These are phyloP conservation scores for Platysternon megacephalum DNA, from an alignment of 2,113 vertebrate genomes.

Conservation along the genomic window DNA sequence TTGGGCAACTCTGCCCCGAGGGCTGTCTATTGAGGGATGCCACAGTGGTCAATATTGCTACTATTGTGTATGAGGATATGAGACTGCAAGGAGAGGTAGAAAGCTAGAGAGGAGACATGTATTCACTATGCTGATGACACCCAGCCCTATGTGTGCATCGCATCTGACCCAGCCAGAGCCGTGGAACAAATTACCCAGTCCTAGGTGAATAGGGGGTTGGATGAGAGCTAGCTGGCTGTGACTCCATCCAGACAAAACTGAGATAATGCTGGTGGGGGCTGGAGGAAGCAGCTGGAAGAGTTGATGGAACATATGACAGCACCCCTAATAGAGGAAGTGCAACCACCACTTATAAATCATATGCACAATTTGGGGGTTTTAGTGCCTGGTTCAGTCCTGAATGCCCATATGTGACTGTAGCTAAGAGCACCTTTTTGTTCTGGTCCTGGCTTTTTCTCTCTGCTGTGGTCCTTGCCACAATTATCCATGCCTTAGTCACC, in stretches of 20 bases:
- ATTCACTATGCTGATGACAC: neutral
- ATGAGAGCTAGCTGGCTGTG: neutral
- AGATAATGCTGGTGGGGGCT: fast-evolving
- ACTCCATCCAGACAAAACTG: neutral
- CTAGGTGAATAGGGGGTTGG: neutral
- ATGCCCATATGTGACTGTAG: neutral
- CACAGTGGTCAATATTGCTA: neutral
- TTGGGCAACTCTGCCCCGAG: neutral
- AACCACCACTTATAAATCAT: neutral
- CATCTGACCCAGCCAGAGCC: fast-evolving
- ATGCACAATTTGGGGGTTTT: too few relatives aligned
- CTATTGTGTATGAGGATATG: neutral
- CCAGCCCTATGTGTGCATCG: neutral
- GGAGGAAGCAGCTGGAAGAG: neutral
- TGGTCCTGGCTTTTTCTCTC: fast-evolving
- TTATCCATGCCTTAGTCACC: neutral
- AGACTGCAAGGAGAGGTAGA: neutral
- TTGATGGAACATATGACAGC: neutral
- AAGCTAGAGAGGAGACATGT: neutral
- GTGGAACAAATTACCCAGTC: neutral
- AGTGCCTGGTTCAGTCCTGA: neutral
- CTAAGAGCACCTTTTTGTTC: fast-evolving
- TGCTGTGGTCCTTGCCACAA: neutral
- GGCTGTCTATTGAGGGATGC: neutral
- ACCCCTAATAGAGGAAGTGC: neutral